Evolutionary conservation across 1,140 invertebrate genomes (phyloP).

Genomic region (Aphaenogaster ashmeadi): DNA sequence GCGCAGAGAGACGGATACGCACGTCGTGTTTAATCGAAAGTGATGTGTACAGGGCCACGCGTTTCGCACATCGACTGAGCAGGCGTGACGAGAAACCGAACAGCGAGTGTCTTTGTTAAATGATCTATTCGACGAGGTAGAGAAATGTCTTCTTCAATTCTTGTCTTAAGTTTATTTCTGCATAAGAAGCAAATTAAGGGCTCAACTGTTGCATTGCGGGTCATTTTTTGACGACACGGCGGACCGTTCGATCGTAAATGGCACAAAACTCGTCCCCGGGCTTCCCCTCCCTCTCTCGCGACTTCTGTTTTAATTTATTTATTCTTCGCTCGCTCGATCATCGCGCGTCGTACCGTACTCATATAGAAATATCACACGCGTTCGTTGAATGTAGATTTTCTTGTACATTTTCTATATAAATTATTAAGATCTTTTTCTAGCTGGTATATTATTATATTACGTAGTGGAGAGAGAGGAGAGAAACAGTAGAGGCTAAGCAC

Average conservation of each 20-base stretch:
- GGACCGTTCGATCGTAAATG: conserved; percentile 53
- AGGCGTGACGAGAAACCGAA: conserved; percentile 8
- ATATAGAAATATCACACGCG: conserved; percentile 81
- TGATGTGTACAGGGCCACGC: neutral
- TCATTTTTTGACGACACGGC: neutral
- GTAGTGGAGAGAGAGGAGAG: conserved; percentile 29
- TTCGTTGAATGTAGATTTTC: conserved; percentile 86
- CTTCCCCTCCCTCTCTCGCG: conserved; percentile 24
- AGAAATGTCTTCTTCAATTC: neutral
- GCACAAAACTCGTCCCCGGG: conserved; percentile 55
- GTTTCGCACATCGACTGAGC: conserved; percentile 35
- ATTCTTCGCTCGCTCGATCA: conserved; percentile 70
- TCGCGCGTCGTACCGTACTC: conserved; percentile 69
- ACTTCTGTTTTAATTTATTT: conserved; percentile 75
- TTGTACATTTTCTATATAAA: conserved; percentile 87
- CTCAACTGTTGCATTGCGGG: conserved; percentile 9
- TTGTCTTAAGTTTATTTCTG: neutral
- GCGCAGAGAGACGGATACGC: conserved; percentile 21
- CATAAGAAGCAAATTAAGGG: neutral
- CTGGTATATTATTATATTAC: conserved; percentile 71
- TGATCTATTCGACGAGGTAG: neutral
- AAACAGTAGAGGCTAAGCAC: conserved; percentile 72
- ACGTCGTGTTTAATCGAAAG: conserved; percentile 42
- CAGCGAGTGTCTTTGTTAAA: neutral
- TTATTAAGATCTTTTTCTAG: conserved; percentile 82